Evolutionary conservation across 2,888 invertebrate genomes (phyloP), one percentile per base, ranked within the genome.

Genomic region (Carcina quercana): DNA sequence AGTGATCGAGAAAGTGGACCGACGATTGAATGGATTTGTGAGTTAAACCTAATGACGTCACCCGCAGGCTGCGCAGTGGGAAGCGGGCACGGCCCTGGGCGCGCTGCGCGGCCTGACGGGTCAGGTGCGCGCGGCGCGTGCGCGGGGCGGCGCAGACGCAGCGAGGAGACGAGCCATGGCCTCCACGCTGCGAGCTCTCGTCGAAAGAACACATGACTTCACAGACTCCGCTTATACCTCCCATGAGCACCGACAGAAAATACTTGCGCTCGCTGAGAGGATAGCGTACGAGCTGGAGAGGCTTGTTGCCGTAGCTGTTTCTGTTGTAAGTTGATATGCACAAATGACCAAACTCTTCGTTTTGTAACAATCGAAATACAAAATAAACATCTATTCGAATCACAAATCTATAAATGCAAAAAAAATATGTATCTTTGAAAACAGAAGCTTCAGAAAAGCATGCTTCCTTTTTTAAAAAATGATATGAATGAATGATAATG

Each of bases 161-260:
- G 54, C 63, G 0, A 52, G 82, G 12, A 85, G 96, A 55, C 94
- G 96, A 57, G 92, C 95, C 43, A 87, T 98, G 32, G 90, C 94
- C 14, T 84, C 91, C 48, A 94, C 96, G 38, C 87, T 98, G 59
- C 95, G 98, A 55, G 91, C 94, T 43, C 91, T 97, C 37, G 89
- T 96, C 42, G 98, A 99, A 82, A 90, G 97, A 63, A 96, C 96
- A 41, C 95, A 95, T 86, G 98, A 99, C 85, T 99, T 99, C 82
- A 99, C 98, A 31, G 98, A 99, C 86, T 98, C 98, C 46, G 97
- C 98, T 44, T 99, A 98, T 82, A 99, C 98, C 41, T 94, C 93
- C 50, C 97, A 98, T 78, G 96, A 97, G 65, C 96, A 97, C 78
- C 89, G 98, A 42, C 96, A 99, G 80, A 94, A 95, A 66, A 97